Evolutionary conservation across 1,140 invertebrate genomes (phyloP), one percentile per base, ranked within the genome.

Genomic region (Pachypsylla venusta): DNA sequence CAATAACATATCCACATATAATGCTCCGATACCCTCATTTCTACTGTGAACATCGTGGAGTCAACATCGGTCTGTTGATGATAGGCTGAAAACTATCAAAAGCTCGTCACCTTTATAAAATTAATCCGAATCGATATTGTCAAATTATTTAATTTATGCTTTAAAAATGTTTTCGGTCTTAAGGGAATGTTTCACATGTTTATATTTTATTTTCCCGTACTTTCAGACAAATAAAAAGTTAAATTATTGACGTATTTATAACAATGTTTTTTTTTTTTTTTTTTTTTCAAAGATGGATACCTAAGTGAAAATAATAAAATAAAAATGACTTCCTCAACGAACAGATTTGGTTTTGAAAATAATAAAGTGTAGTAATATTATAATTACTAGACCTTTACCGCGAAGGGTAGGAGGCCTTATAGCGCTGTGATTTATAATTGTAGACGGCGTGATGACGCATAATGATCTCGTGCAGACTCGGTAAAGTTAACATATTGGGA

Each of bases 351-450:
- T 53, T 60, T 16, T 25, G 60, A 40, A 54, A 35, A 60, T 25
- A 54, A 12, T 53, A 59, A 30, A 22, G 19, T 24, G 55, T n/a
- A 57, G 39, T 28, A 53, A 25, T n/a, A 53, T 57, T 57, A 53
- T 58, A 58, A 57, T 58, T 60, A 56, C 54, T 57, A 20, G 63
- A 64, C 63, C 61, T 64, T 64, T 63, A 64, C 63, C 61, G 60
- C 61, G 56, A 61, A 35, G 56, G 63, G 63, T 64, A 64, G 63
- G 30, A 62, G 63, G 63, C 58, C 61, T 61, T 59, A 56, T 40
- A 59, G 53, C 42, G 54, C 54, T 60, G 30, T n/a, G 30, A 42
- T 57, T 26, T n/a, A n/a, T n/a, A n/a, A n/a, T n/a, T n/a, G n/a
- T n/a, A 54, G 55, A 59, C 56, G 55, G 59, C 59, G 56, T 35